Evolutionary conservation across 2,113 vertebrate genomes (phyloP).

Genomic region (Saguinus midas): DNA sequence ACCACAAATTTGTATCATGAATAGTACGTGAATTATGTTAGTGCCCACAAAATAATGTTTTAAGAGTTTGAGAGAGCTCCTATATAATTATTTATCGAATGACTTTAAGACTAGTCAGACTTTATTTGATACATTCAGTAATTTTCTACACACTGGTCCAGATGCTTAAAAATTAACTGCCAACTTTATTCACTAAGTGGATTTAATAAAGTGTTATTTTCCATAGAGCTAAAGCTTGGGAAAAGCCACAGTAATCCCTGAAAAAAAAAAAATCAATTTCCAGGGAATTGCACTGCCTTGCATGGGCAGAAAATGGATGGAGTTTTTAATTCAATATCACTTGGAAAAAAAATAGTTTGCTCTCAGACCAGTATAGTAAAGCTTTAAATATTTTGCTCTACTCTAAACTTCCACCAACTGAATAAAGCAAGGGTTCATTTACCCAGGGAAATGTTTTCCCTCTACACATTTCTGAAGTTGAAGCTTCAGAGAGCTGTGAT

Average conservation of each 20-base stretch:
- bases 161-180: constrained; percentile 70
- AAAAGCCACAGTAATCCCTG: constrained; percentile 66
- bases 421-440: constrained; percentile 46
- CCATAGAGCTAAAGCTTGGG: constrained; percentile 67
- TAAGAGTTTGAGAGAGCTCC: constrained; percentile 9
- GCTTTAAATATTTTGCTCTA: constrained; percentile 69
- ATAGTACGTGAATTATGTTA: constrained; percentile 13
- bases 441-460: constrained; percentile 68
- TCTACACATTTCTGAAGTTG: constrained; percentile 49
- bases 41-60: constrained; percentile 46
- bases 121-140: constrained; percentile 54
- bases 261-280: constrained; percentile 72
- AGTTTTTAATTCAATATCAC: constrained; percentile 77
- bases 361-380: constrained; percentile 60
- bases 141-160: constrained; percentile 15
- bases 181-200: constrained; percentile 63
- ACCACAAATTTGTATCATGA: constrained; percentile 32
- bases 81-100: constrained; percentile 55
- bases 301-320: constrained; percentile 67
- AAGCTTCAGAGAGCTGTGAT: constrained; percentile 67
- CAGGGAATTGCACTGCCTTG: constrained; percentile 59
- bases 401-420: constrained; percentile 53
- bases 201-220: constrained; percentile 64
- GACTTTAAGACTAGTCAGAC: constrained; percentile 24
- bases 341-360: constrained; percentile 67